Evolutionary conservation across 2,888 invertebrate genomes (phyloP).

Genomic region (Ellobium chinense): DNA sequence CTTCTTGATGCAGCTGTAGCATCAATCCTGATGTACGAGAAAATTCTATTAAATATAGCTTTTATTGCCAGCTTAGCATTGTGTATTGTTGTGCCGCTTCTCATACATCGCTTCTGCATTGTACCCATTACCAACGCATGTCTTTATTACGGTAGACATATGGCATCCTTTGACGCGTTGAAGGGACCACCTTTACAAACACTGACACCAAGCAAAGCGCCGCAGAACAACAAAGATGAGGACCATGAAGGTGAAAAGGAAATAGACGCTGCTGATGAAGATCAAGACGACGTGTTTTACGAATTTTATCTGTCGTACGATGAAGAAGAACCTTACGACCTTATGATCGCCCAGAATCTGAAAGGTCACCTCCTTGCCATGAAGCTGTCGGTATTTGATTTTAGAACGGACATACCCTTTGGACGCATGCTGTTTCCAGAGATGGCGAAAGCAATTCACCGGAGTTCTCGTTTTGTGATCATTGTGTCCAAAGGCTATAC

Average conservation of each 20-base stretch:
- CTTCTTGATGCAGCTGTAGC: background rate
- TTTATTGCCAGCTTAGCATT: background rate
- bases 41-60: background rate
- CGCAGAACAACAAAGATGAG: background rate
- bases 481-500: background rate
- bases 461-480: background rate
- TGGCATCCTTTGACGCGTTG: background rate
- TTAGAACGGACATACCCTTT: background rate
- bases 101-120: background rate
- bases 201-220: background rate
- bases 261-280: background rate
- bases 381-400: background rate
- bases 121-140: background rate
- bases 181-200: background rate
- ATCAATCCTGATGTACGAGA: background rate
- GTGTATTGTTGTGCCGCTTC: background rate
- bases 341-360: background rate
- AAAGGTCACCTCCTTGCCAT: background rate
- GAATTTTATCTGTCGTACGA: background rate
- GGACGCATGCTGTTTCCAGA: background rate
- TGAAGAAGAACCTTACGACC: conserved; percentile 1
- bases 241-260: background rate
- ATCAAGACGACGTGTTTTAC: background rate
- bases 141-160: background rate
- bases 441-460: background rate